These are phyloP conservation scores for Acyrthosiphon pisum DNA, from an alignment of 1,140 invertebrate genomes.

Conservation along the genomic window DNA sequence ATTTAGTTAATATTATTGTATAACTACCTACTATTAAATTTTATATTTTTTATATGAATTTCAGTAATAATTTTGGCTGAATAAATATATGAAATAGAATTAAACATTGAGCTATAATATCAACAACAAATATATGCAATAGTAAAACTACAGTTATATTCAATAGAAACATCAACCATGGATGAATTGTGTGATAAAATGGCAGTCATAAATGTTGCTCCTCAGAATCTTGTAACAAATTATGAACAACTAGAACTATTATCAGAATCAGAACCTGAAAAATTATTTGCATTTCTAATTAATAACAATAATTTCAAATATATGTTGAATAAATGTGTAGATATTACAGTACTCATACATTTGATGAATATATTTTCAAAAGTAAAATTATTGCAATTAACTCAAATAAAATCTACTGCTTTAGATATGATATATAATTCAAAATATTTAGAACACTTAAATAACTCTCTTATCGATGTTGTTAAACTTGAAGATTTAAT, in stretches of 20 bases:
- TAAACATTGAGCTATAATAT: neutral
- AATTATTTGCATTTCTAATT: conserved; percentile 5
- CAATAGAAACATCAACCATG: neutral
- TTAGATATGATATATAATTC: neutral
- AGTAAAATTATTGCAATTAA: neutral
- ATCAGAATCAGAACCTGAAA: conserved; percentile 30
- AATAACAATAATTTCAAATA: neutral
- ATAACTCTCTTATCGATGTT: neutral
- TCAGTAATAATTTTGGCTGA: neutral
- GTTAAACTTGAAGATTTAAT: neutral
- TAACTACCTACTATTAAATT: neutral
- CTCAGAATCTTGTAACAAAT: neutral
- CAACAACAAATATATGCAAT: neutral
- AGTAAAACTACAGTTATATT: neutral
- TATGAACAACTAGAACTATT: conserved; percentile 24
- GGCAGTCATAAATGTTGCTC: neutral
- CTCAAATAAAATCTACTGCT: neutral
- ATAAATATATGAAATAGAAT: neutral
- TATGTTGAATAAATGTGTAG: conserved; percentile 25
- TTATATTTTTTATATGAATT: neutral
- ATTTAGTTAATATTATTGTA: neutral
- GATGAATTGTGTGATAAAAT: neutral
- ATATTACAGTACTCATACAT: conserved; percentile 24
- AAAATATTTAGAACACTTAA: conserved; percentile 42
- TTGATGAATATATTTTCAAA: conserved; percentile 46